These are phyloP conservation scores for Alosa alosa DNA, from an alignment of 2,113 vertebrate species.

Conservation along the genomic window DNA sequence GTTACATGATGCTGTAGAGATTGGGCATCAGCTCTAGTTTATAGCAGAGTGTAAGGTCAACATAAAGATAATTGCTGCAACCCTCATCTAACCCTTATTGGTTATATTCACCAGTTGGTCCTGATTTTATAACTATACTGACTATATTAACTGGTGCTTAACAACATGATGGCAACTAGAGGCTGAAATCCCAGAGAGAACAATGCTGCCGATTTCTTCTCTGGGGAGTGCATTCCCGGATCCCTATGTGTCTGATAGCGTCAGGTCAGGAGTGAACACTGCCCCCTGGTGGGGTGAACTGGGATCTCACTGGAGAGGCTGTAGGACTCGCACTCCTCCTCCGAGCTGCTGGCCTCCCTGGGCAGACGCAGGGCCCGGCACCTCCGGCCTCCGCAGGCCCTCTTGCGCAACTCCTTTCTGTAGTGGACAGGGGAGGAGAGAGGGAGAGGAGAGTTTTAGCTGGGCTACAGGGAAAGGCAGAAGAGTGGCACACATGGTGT, in stretches of 20 bases:
- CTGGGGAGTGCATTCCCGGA: neutral
- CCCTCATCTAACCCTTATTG: neutral
- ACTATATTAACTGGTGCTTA: neutral
- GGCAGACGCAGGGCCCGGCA: conserved; percentile 53
- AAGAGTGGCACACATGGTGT: neutral
- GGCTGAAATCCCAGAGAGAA: neutral
- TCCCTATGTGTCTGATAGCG: neutral
- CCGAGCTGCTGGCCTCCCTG: conserved; percentile 65
- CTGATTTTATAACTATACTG: neutral
- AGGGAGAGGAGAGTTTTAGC: neutral
- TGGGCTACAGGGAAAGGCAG: neutral
- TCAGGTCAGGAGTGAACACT: neutral
- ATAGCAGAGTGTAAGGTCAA: neutral
- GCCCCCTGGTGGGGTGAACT: conserved; percentile 43
- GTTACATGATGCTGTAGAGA: neutral
- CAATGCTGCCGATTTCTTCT: no score
- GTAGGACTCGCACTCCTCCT: conserved; percentile 64
- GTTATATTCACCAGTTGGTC: neutral
- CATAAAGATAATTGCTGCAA: neutral
- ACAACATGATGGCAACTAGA: neutral
- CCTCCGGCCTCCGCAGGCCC: conserved; percentile 45
- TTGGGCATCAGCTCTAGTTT: neutral
- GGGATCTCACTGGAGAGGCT: conserved; percentile 58
- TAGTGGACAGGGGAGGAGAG: neutral
- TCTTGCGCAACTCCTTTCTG: conserved; percentile 60